These are phyloP conservation scores for Sycophila sp. DNA, from an alignment of 1,140 invertebrate genomes.

Conservation along the genomic window DNA sequence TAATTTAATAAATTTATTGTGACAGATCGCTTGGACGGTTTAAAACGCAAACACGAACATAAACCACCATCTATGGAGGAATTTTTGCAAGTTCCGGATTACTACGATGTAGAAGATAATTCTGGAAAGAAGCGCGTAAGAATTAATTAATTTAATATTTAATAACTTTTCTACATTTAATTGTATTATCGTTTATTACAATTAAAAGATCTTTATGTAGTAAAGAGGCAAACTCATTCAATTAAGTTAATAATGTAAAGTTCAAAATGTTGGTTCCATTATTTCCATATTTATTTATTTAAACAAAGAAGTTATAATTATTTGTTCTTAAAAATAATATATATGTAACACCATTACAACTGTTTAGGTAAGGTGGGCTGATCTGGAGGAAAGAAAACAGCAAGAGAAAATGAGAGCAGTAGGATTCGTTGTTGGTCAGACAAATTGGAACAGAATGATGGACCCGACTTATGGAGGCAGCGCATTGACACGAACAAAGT, in stretches of 20 bases:
- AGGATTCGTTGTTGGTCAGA: constrained; percentile 95
- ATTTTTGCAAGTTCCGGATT: constrained; percentile 88
- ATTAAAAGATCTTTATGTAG: background rate
- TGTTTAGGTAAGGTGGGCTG: constrained; percentile 98
- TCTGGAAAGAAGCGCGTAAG: constrained; percentile 91
- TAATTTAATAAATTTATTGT: constrained; percentile 18
- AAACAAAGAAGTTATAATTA: background rate
- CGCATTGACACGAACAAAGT: constrained; percentile 93
- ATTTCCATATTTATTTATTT: background rate
- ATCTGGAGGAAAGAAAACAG: constrained; percentile 89
- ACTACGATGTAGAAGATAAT: constrained; percentile 72
- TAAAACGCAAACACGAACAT: constrained; percentile 69
- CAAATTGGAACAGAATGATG: constrained; percentile 93
- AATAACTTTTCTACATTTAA: background rate
- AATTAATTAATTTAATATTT: constrained; percentile 39
- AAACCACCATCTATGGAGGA: constrained; percentile 83
- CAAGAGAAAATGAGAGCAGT: constrained; percentile 92
- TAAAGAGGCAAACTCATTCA: too few species aligned
- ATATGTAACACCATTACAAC: too few species aligned
- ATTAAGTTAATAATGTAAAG: background rate
- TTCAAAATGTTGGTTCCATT: background rate
- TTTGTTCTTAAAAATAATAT: background rate
- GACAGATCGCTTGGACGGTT: constrained; percentile 88
- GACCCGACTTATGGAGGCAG: constrained; percentile 88
- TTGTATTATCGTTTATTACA: background rate